Percentiles rank a stretch among this genome's conserved stretches.
Conservation (phyloP, 2,888 invertebrate species). For the Hedya salicella region DNA sequence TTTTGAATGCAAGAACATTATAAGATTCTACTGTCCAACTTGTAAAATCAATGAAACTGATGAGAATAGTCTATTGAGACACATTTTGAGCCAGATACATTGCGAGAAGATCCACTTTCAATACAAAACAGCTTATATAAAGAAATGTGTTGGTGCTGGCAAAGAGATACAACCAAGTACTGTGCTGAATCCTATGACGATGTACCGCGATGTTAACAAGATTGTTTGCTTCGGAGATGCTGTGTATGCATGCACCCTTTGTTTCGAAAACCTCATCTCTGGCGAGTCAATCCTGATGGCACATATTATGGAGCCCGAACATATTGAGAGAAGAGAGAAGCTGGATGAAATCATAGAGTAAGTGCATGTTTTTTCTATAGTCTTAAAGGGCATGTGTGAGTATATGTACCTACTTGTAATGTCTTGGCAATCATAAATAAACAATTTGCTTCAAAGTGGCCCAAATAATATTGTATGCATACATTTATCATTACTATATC, state of each 20-base stretch:
- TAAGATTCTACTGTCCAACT: constrained; percentile 69
- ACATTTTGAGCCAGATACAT: constrained; percentile 70
- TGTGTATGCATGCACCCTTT: constrained; percentile 73
- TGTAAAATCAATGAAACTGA: constrained; percentile 65
- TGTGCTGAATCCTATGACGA: constrained; percentile 75
- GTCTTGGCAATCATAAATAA: not conserved
- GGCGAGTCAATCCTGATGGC: constrained; percentile 77
- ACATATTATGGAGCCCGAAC: constrained; percentile 66
- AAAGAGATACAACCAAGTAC: constrained; percentile 79
- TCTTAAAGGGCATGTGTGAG: constrained; percentile 33
- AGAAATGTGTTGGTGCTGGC: constrained; percentile 70
- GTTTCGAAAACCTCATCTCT: constrained; percentile 73
- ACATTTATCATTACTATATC: not conserved
- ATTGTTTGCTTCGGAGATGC: constrained; percentile 80
- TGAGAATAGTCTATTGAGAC: constrained; percentile 67
- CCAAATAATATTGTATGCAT: not conserved
- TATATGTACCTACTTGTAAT: not conserved
- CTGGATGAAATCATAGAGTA: constrained; percentile 64
- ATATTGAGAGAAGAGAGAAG: constrained; percentile 63
- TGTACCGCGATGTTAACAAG: constrained; percentile 79
- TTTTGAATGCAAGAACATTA: constrained; percentile 58
- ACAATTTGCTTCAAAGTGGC: not conserved
- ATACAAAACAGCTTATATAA: constrained; percentile 79
- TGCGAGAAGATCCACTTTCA: constrained; percentile 78
- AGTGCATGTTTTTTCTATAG: constrained; percentile 47